Evolutionary conservation across 2,888 invertebrate genomes (phyloP).

Genomic region (Amaurobius ferox): DNA sequence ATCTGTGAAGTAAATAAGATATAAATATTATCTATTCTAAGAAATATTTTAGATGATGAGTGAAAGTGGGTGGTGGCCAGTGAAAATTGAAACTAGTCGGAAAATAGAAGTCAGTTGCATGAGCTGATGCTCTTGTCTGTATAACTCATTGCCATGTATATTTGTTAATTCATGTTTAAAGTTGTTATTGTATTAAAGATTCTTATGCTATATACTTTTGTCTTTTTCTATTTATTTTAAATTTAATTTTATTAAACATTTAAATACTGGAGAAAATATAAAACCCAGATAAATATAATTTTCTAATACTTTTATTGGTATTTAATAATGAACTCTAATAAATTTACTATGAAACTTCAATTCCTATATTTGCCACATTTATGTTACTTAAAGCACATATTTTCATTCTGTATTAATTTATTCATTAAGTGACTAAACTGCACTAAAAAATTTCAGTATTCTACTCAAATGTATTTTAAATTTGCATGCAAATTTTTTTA

Average conservation of each 20-base stretch:
- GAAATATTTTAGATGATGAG: constrained; percentile 41
- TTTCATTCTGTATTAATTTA: too few species aligned
- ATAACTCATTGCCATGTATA: constrained; percentile 72
- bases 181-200: constrained; percentile 72
- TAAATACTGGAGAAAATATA: too few species aligned
- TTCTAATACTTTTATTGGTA: too few species aligned
- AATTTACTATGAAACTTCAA: too few species aligned
- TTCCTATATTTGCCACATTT: too few species aligned
- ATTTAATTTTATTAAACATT: background rate
- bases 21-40: constrained; percentile 49
- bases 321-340: too few species aligned
- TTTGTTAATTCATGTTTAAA: constrained; percentile 72
- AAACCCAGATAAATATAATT: too few species aligned
- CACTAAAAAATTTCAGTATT: too few species aligned
- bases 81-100: constrained; percentile 71
- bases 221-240: background rate
- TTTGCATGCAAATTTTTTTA: too few species aligned
- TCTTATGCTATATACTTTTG: constrained; percentile 67
- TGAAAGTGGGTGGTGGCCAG: constrained; percentile 66
- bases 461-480: too few species aligned
- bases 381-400: too few species aligned
- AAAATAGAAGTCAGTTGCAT: constrained; percentile 67
- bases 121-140: constrained; percentile 70
- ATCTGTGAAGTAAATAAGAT: constrained; percentile 61
- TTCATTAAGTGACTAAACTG: too few species aligned